A percentile compares a stretch with the other conserved stretches of the same genome.
phyloP scores from a whole-genome alignment of 1,140 invertebrate genomes.

The Artemia franciscana region DNA sequence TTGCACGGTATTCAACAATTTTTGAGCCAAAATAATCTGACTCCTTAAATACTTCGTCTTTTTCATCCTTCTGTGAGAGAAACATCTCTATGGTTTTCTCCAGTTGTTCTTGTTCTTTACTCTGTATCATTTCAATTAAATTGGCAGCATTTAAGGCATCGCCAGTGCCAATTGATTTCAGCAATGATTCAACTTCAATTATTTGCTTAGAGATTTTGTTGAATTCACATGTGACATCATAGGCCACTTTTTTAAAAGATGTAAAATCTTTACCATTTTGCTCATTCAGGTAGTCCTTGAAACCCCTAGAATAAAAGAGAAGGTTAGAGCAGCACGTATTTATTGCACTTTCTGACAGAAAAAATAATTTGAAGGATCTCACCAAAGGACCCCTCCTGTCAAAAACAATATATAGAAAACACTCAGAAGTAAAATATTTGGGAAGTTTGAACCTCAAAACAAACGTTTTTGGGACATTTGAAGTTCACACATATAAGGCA shows the following conservation, averaged over 20 bases:
- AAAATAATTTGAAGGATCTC: too few species aligned
- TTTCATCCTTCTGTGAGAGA: background rate
- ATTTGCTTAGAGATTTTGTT: background rate
- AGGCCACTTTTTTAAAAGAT: background rate
- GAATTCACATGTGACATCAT: background rate
- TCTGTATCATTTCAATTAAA: background rate
- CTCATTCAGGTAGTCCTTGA: background rate
- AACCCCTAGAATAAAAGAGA: background rate
- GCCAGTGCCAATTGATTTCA: background rate
- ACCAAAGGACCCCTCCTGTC: too few species aligned
- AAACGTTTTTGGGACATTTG: too few species aligned
- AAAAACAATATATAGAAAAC: too few species aligned
- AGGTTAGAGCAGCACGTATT: too few species aligned
- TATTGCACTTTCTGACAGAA: too few species aligned
- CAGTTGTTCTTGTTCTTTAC: background rate
- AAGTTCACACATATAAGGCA: too few species aligned
- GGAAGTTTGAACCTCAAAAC: too few species aligned
- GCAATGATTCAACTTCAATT: background rate
- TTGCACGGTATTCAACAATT: background rate
- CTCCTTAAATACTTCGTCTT: background rate
- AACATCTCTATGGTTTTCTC: background rate
- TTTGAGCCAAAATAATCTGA: background rate
- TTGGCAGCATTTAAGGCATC: background rate
- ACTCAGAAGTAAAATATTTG: too few species aligned
- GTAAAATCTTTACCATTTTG: background rate